A percentile compares a stretch with the other conserved stretches of the same genome.
Evolutionary conservation across 2,797 vertebrate genomes (phyloP).

Genomic region (Lepilemur ruficaudatus): DNA sequence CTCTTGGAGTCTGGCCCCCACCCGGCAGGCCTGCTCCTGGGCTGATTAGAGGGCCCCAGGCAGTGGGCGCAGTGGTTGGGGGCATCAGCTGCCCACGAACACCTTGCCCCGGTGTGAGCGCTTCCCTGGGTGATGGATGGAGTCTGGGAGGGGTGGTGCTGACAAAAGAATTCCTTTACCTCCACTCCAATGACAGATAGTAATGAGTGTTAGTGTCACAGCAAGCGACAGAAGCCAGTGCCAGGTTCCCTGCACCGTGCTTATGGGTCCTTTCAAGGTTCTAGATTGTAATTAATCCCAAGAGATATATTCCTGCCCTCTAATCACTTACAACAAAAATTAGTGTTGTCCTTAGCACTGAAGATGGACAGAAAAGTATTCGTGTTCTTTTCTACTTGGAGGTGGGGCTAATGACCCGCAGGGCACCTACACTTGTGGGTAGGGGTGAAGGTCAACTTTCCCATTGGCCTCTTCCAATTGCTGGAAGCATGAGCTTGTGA

Average conservation of each 20-base stretch:
- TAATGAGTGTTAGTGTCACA: too few relatives aligned
- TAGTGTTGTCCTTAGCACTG: not conserved
- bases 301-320: not conserved
- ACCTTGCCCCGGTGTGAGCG: not conserved
- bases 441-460: not conserved
- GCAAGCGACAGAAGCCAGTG: not conserved
- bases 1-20: not conserved
- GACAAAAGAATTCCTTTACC: not conserved
- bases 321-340: not conserved
- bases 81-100: not conserved
- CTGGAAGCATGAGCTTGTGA: not conserved
- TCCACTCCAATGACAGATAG: not conserved
- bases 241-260: too few relatives aligned
- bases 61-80: not conserved
- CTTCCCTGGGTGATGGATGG: not conserved
- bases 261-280: not conserved
- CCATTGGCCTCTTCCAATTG: not conserved
- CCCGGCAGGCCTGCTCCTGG: not conserved
- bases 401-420: not conserved
- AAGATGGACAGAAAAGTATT: not conserved
- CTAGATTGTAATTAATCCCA: not conserved
- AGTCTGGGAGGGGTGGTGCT: not conserved
- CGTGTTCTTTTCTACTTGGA: not conserved
- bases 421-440: not conserved
- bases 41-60: not conserved